phyloP scores from a whole-genome alignment of 2,888 invertebrate genomes.

The Drosophila heteroneura region DNA sequence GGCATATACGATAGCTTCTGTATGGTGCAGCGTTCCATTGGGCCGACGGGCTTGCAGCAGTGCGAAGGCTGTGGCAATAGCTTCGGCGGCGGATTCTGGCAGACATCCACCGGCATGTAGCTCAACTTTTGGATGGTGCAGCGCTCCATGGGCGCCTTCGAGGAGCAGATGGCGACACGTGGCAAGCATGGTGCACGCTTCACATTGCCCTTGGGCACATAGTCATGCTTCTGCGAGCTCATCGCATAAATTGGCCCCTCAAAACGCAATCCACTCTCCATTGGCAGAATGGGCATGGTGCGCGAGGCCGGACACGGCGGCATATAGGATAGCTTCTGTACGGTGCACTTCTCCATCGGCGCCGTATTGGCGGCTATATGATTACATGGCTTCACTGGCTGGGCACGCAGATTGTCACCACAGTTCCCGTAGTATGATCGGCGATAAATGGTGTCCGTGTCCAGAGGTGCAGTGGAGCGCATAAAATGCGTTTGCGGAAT shows the following conservation, averaged over 20 bases:
- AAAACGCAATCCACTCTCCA: constrained; percentile 79
- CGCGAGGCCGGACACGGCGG: constrained; percentile 77
- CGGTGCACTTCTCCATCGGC: constrained; percentile 86
- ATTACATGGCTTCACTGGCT: constrained; percentile 85
- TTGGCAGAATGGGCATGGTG: constrained; percentile 79
- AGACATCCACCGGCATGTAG: constrained; percentile 83
- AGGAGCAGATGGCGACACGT: constrained; percentile 67
- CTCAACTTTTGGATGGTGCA: constrained; percentile 83
- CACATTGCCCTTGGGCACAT: constrained; percentile 88
- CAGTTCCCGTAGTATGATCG: constrained; percentile 87
- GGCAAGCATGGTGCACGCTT: constrained; percentile 73
- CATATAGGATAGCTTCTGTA: constrained; percentile 85
- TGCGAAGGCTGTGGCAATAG: constrained; percentile 71
- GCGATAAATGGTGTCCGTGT: constrained; percentile 88
- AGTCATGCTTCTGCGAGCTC: constrained; percentile 91
- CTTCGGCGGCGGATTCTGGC: constrained; percentile 81
- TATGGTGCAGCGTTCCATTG: constrained; percentile 84
- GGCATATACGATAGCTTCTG: constrained; percentile 87
- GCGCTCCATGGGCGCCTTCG: constrained; percentile 81
- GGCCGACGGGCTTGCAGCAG: constrained; percentile 72
- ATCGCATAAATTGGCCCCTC: constrained; percentile 89
- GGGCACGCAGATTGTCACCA: constrained; percentile 84
- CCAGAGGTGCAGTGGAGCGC: constrained; percentile 87
- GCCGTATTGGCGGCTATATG: constrained; percentile 86
- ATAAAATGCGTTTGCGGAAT: constrained; percentile 85